A percentile compares a stretch with the other conserved stretches of the same genome.
phyloP scores from a whole-genome alignment of 2,797 vertebrate species.

The Tenualosa ilisha region DNA sequence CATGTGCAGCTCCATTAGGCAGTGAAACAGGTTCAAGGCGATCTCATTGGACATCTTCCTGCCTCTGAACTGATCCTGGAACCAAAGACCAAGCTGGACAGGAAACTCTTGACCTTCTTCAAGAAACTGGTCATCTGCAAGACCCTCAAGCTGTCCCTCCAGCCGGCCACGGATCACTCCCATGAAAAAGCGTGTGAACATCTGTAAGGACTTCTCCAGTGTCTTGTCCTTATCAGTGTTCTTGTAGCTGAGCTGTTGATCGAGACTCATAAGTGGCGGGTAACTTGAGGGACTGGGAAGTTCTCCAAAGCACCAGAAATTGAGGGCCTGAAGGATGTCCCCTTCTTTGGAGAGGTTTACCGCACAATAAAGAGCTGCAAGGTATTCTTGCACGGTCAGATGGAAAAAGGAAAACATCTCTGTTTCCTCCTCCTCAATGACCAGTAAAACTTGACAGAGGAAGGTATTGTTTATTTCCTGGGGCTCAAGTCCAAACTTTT shows the following conservation, averaged over 20 bases:
- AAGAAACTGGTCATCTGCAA: constrained; percentile 44
- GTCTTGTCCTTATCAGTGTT: constrained; percentile 27
- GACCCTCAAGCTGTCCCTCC: constrained; percentile 60
- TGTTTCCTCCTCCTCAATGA: constrained; percentile 58
- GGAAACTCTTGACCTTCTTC: constrained; percentile 41
- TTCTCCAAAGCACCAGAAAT: constrained; percentile 70
- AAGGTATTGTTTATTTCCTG: constrained; percentile 63
- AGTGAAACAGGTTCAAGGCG: constrained; percentile 71
- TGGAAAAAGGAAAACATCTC: constrained; percentile 75
- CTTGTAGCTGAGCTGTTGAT: constrained; percentile 50
- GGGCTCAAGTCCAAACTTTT: constrained; percentile 56
- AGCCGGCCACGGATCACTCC: constrained; percentile 63
- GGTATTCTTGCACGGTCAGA: constrained; percentile 72
- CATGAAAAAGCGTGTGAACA: constrained; percentile 76
- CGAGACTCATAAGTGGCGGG: constrained; percentile 47
- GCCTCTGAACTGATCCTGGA: constrained; percentile 59
- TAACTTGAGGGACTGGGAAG: constrained; percentile 43
- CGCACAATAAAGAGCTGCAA: constrained; percentile 68
- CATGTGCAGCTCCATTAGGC: constrained; percentile 68
- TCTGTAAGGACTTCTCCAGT: constrained; percentile 56
- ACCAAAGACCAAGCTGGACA: constrained; percentile 62
- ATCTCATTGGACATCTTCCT: constrained; percentile 58
- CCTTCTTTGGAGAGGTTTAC: constrained; percentile 53
- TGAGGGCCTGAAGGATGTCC: constrained; percentile 64
- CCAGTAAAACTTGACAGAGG: constrained; percentile 64